Base-by-base conservation (phyloP, 2,797 vertebrate species). In the Pseudopleuronectes americanus region DNA sequence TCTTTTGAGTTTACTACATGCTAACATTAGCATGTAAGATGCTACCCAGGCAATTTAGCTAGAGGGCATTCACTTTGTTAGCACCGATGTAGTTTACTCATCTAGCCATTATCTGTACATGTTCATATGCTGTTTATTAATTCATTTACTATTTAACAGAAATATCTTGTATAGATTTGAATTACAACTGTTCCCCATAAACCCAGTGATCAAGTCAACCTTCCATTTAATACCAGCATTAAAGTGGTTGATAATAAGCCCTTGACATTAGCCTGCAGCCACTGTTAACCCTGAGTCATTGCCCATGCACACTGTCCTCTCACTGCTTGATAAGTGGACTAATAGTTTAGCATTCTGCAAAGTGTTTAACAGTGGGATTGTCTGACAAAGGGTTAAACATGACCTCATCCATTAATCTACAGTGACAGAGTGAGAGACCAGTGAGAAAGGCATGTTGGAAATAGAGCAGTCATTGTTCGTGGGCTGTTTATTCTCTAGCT, bases 391-490 rank as follows among this genome's bases (percentile, higher is more conserved):
- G 64, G 81, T 88, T 81, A 77, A 69, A 19, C 60, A 74, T 79
- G 74, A 75, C 63, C 68, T 82, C 72, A 66, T 26, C 26, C 36
- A 56, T 64, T 58, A 68, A 28, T 68, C 51, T 68, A 56, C 57
- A 78, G 69, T 69, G 23, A 59, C 49, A 47, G 49, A 60, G 43
- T 72, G 4, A 47, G 36, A 45, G 57, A 71, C 53, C 36, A 28
- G 22, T 0, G 13, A 49, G 48, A 61, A 6, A 60, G 58, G 38
- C 62, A n/a, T 69, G 69, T 67, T 64, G 23, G 9, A 75, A 45
- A 86, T 76, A 86, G 70, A 83, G 71, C 58, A 49, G 62, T 48
- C 62, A 81, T 87, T 89, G 86, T 91, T 79, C 64, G 9, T 17
- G 47, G 41, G 21, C 16, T 21, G 47, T 61, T 62, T 31, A 57